These are phyloP conservation scores for Drosophila takahashii DNA, from an alignment of 1,140 invertebrate species.

Conservation along the genomic window DNA sequence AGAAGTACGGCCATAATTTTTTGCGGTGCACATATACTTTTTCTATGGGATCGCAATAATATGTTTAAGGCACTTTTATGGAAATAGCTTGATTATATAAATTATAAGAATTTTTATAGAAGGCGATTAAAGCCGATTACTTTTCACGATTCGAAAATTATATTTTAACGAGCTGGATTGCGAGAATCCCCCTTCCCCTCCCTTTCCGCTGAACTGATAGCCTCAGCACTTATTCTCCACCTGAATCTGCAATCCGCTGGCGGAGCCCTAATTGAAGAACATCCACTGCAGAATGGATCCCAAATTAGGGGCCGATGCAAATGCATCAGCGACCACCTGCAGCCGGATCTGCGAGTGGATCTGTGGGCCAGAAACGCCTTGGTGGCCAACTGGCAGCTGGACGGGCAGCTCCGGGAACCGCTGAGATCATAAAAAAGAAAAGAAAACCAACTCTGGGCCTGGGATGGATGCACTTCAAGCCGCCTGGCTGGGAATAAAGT, in stretches of 20 bases:
- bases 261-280: conserved; percentile 34
- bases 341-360: conserved; percentile 23
- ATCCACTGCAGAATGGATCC: conserved; percentile 19
- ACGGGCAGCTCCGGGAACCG: conserved; percentile 13
- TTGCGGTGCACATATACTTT: too few species aligned
- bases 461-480: conserved; percentile 44
- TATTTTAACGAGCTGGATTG: conserved; percentile 5
- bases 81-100: not conserved
- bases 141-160: conserved; percentile 12
- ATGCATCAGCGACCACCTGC: conserved; percentile 39
- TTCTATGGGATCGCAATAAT: not conserved
- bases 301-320: conserved; percentile 44
- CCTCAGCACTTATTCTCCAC: not conserved
- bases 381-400: conserved; percentile 42
- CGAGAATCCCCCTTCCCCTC: too few species aligned
- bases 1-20: too few species aligned
- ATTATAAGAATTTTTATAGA: not conserved
- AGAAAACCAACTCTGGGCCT: conserved; percentile 11
- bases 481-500: conserved; percentile 45
- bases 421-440: conserved; percentile 39
- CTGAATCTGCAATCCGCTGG: not conserved
- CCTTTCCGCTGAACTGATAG: not conserved
- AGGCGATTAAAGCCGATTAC: conserved; percentile 12
- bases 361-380: conserved; percentile 3
- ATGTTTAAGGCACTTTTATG: not conserved